These are phyloP conservation scores for Harpagoxenus sublaevis DNA, from an alignment of 2,888 invertebrate species.

Conservation along the genomic window DNA sequence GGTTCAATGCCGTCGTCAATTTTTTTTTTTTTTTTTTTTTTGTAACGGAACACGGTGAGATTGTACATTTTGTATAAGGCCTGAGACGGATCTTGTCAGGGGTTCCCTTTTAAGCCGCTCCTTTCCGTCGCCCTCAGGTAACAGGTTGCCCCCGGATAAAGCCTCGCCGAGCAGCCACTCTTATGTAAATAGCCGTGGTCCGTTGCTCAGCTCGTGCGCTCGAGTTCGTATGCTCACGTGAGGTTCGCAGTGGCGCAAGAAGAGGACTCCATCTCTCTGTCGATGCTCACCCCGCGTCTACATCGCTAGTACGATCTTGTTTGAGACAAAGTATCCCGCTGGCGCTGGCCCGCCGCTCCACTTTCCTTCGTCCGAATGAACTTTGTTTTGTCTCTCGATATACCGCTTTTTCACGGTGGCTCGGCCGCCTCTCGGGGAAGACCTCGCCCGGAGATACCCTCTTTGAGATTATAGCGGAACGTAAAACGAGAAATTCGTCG, in stretches of 20 bases:
- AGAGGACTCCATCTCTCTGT: slow-evolving; percentile 22
- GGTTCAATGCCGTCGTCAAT: not conserved
- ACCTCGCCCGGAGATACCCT: slow-evolving; percentile 10
- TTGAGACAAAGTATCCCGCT: slow-evolving; percentile 45
- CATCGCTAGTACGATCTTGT: slow-evolving; percentile 9
- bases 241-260: slow-evolving; percentile 37
- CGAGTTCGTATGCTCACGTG: slow-evolving; percentile 19
- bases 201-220: slow-evolving; percentile 36
- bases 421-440: slow-evolving; percentile 17
- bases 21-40: not conserved
- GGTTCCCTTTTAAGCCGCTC: slow-evolving; percentile 46
- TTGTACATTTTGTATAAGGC: slow-evolving; percentile 56
- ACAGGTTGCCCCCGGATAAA: slow-evolving; percentile 57
- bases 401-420: slow-evolving; percentile 35
- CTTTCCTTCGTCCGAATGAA: slow-evolving; percentile 29
- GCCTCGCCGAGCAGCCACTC: slow-evolving; percentile 51
- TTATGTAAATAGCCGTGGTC: slow-evolving; percentile 60
- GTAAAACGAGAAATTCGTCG: slow-evolving; percentile 47
- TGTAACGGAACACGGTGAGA: slow-evolving; percentile 3
- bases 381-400: slow-evolving; percentile 50
- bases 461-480: slow-evolving; percentile 50
- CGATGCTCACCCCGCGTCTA: slow-evolving; percentile 1
- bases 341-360: not conserved
- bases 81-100: slow-evolving; percentile 52
- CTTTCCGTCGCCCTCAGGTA: slow-evolving; percentile 41